Percentiles rank a stretch among this genome's conserved stretches.
These are phyloP conservation scores for Cephus pulcher DNA, from an alignment of 2,888 invertebrate species.

Conservation along the genomic window DNA sequence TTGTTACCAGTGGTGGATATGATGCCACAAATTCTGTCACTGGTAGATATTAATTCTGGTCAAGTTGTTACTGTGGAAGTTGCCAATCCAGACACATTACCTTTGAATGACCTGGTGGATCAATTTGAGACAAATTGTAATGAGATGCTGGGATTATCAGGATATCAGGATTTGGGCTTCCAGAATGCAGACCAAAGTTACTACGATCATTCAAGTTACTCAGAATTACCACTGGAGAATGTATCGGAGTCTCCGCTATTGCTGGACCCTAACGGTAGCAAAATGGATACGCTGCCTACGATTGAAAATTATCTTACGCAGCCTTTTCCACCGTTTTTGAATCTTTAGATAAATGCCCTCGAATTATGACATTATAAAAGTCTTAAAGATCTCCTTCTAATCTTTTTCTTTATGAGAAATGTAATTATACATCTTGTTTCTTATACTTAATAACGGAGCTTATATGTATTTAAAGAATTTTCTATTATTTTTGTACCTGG, in stretches of 20 bases:
- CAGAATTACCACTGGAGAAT: constrained; percentile 41
- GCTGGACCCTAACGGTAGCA: constrained; percentile 37
- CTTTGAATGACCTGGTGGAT: constrained; percentile 45
- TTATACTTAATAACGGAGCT: background rate
- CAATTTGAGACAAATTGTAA: constrained; percentile 48
- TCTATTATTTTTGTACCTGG: background rate
- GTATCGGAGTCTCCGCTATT: constrained; percentile 40
- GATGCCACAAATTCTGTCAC: constrained; percentile 46
- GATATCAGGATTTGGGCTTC: constrained; percentile 44
- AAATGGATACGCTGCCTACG: constrained; percentile 38
- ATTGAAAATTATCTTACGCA: constrained; percentile 47
- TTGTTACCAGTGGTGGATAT: constrained; percentile 21
- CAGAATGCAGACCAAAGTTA: constrained; percentile 45
- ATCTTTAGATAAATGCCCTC: constrained; percentile 33
- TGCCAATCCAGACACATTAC: constrained; percentile 39
- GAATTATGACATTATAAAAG: background rate
- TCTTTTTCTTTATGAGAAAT: background rate
- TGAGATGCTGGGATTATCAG: constrained; percentile 45
- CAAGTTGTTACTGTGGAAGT: constrained; percentile 52
- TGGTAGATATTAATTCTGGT: constrained; percentile 49
- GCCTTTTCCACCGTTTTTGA: constrained; percentile 43
- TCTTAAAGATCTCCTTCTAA: background rate
- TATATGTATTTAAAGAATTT: background rate
- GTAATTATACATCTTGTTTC: background rate
- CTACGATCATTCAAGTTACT: constrained; percentile 42